phyloP scores from a whole-genome alignment of 2,113 vertebrate species.

The Cettia cetti region DNA sequence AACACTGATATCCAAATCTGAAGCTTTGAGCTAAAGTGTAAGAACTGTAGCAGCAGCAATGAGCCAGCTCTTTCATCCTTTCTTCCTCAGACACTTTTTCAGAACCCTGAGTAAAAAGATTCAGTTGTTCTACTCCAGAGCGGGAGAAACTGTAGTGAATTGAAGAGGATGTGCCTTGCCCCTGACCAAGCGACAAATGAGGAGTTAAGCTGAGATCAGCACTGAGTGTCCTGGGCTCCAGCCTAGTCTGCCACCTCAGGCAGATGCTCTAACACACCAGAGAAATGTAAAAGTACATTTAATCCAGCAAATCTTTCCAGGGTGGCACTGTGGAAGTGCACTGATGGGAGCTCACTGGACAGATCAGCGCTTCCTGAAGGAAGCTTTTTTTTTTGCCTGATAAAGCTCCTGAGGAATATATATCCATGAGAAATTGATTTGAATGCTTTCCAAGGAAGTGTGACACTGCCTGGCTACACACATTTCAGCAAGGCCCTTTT shows the following conservation, averaged over 20 bases:
- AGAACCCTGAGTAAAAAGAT: neutral
- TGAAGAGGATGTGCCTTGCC: neutral
- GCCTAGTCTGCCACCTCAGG: neutral
- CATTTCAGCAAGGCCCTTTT: neutral
- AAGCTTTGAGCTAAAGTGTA: neutral
- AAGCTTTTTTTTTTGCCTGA: neutral
- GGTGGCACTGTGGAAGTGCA: neutral
- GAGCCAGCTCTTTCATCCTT: neutral
- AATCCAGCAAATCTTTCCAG: neutral
- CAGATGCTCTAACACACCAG: neutral
- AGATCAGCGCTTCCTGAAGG: neutral
- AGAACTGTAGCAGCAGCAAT: neutral
- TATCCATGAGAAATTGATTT: constrained; percentile 41
- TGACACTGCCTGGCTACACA: constrained; percentile 1
- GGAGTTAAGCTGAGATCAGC: neutral
- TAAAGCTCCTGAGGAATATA: neutral
- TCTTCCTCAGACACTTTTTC: neutral
- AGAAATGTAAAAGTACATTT: neutral
- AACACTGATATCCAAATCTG: neutral
- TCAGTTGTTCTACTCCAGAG: neutral
- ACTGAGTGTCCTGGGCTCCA: neutral
- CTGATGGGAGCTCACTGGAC: neutral
- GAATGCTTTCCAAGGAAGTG: constrained; percentile 24
- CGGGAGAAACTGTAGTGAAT: neutral
- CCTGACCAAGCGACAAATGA: neutral